Base-by-base conservation (phyloP, 2,113 vertebrate genomes). In the Hemiscyllium ocellatum region DNA sequence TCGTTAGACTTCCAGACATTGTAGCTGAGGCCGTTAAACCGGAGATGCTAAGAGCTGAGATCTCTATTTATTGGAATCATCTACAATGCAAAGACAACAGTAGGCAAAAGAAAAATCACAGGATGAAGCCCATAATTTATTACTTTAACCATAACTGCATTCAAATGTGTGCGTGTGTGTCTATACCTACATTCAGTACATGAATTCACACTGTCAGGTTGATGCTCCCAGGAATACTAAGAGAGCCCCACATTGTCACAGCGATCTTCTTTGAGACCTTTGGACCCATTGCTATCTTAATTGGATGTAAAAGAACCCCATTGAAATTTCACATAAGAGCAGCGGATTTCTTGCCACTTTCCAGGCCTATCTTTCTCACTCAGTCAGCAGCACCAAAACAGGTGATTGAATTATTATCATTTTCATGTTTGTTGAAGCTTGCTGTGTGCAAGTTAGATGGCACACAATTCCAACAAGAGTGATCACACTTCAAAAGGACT, bases 1-100 rank as follows among this genome's bases (percentile, higher is more conserved):
- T 98, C 98, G 98, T 99, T 98, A 98, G 97, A 97, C 98, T 98
- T 98, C 98, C 97, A 98, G 98, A 97, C 97, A 98, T 97, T 98
- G 97, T 98, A 98, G 98, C 97, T 98, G 98, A 98, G 97, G 97
- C 97, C 97, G 97, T 97, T 96, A 97, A 96, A 98, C 42, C 29
- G 69, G 42, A 76, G 94, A 26, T 95, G 69, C 94, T 17, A 76
- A 76, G 94, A 95, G 69, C 94, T 61, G 94, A 95, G 69, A 69
- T 72, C 94, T 95, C 69, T 95, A 72, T 95, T 95, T 68, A 95
- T 95, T 17, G 68, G 47, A 95, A 95, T 7, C 69, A 52, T 95
- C 94, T 42, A 52, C 37, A 95, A 72, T 95, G 94, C 69, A 29
- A 26, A 70, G 69, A 72, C 24, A 76, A 50, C 47, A 50, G 24